Evolutionary conservation across 2,113 vertebrate species (phyloP).

Genomic region (Mesoclemmys tuberculata): DNA sequence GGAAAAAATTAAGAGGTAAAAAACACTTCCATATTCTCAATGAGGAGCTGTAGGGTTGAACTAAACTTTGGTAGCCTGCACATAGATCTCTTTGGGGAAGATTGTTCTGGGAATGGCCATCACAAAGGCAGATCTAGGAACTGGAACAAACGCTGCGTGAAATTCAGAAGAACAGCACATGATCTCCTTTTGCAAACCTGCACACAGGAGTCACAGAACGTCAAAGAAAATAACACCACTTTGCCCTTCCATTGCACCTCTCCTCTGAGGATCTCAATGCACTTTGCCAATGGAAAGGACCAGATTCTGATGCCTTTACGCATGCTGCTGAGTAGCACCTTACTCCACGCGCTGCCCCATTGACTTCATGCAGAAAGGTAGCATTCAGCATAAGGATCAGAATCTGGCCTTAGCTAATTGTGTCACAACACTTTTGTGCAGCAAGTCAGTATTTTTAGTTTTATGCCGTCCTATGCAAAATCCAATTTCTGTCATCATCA

Average conservation of each 20-base stretch:
- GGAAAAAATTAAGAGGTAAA: neutral
- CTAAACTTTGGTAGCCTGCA: neutral
- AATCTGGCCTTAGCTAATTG: neutral
- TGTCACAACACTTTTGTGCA: neutral
- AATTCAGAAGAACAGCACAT: slow-evolving; percentile 42
- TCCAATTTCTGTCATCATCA: neutral
- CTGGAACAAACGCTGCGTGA: neutral
- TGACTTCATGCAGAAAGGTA: slow-evolving; percentile 1
- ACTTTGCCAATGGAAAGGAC: neutral
- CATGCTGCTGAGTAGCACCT: neutral
- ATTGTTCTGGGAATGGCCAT: slow-evolving; percentile 1
- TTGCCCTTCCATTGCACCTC: neutral
- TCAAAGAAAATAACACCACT: neutral
- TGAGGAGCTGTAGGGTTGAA: neutral
- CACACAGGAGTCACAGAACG: neutral
- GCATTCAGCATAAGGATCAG: neutral
- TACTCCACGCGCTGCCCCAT: accelerated
- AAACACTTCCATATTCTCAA: neutral
- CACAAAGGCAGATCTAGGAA: slow-evolving; percentile 38
- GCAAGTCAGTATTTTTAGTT: neutral
- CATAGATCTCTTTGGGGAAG: neutral
- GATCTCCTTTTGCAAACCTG: neutral
- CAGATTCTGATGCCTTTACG: neutral
- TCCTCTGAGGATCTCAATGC: neutral
- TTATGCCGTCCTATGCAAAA: neutral